These are phyloP conservation scores for Netelia inedita DNA, from an alignment of 2,888 invertebrate genomes.

Conservation along the genomic window DNA sequence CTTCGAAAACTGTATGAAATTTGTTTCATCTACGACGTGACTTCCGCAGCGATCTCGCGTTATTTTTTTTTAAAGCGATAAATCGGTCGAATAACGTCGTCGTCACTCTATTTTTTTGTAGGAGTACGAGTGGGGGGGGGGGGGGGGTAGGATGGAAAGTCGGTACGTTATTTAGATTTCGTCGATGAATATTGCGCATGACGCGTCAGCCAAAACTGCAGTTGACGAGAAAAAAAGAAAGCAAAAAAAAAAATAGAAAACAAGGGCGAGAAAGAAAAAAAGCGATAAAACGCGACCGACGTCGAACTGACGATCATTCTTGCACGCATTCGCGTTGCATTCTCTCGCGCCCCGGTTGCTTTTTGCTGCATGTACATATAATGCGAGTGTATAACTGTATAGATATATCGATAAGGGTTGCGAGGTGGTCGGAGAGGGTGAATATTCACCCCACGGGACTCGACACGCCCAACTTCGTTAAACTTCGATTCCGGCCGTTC, in stretches of 20 bases:
- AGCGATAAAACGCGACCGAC: slow-evolving; percentile 25
- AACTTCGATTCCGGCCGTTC: slow-evolving; percentile 81
- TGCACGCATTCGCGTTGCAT: slow-evolving; percentile 57
- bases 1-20: no score
- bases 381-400: background rate
- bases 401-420: slow-evolving; percentile 27
- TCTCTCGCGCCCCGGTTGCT: slow-evolving; percentile 39
- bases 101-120: no score
- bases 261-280: slow-evolving; percentile 9
- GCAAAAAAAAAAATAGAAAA: background rate
- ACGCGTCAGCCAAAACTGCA: background rate
- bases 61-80: no score
- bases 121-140: no score
- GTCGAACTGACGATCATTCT: slow-evolving; percentile 57
- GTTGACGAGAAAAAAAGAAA: background rate
- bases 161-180: background rate
- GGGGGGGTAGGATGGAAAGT: slow-evolving; percentile 20
- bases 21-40: no score
- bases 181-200: slow-evolving; percentile 2
- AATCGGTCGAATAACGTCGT: no score
- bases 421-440: slow-evolving; percentile 45
- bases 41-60: no score
- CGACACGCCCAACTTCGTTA: slow-evolving; percentile 81
- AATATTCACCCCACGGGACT: slow-evolving; percentile 62
- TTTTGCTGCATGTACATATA: slow-evolving; percentile 17